Evolutionary conservation across 2,888 invertebrate genomes (phyloP).

Genomic region (Dynastes tityus): DNA sequence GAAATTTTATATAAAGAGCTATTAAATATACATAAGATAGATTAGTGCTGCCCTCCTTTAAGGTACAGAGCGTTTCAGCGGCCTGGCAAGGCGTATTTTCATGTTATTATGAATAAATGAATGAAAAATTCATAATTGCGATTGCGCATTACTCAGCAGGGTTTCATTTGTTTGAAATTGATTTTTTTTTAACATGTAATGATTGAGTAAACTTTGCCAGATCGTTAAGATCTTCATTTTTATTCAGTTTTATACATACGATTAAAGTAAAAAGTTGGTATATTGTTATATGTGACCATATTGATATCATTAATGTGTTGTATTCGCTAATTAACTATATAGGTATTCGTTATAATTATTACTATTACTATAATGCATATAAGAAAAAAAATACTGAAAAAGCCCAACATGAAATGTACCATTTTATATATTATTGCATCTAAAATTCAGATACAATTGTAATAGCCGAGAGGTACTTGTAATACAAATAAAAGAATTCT

Average conservation of each 20-base stretch:
- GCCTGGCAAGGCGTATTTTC: too few species aligned
- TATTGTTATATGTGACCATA: background rate
- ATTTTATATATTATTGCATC: background rate
- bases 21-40: background rate
- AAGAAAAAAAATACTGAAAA: background rate
- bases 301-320: slow-evolving; percentile 13
- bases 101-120: too few species aligned
- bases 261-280: slow-evolving; percentile 1
- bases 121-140: too few species aligned
- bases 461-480: background rate
- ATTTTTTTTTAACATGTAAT: too few species aligned
- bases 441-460: slow-evolving; percentile 1
- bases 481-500: slow-evolving; percentile 11
- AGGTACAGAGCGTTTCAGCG: too few species aligned
- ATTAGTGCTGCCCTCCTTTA: background rate
- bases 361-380: slow-evolving; percentile 5
- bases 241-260: background rate
- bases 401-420: background rate
- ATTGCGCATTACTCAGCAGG: too few species aligned
- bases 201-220: too few species aligned
- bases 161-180: too few species aligned
- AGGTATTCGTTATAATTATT: slow-evolving; percentile 14
- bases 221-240: background rate
- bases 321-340: slow-evolving; percentile 12
- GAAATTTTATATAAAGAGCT: slow-evolving; percentile 2